Evolutionary conservation across 2,113 vertebrate genomes (phyloP).

Genomic region (Pedionomus torquatus): DNA sequence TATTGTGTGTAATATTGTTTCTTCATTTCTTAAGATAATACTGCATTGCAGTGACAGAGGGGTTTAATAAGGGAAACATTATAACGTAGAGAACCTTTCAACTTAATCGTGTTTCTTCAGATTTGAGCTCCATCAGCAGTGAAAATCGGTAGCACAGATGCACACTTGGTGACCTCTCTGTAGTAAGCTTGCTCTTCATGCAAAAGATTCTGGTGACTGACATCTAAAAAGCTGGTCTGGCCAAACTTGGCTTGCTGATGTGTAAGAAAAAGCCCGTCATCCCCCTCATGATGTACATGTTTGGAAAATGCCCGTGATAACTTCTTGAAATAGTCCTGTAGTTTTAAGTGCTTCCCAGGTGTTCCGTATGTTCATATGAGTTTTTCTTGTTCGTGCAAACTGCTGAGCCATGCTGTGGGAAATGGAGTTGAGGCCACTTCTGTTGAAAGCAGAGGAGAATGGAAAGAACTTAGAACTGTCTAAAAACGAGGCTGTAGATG

Average conservation of each 20-base stretch:
- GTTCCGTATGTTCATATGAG: neutral
- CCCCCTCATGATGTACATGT: fast-evolving
- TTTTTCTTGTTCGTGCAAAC: neutral
- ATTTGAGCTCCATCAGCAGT: neutral
- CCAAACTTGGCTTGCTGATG: neutral
- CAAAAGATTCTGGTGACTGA: fast-evolving
- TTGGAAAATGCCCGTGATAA: neutral
- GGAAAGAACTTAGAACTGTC: neutral
- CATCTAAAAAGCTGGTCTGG: neutral
- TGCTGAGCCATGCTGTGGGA: neutral
- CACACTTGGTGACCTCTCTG: fast-evolving
- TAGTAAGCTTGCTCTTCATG: neutral
- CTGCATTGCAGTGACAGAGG: neutral
- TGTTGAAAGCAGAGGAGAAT: neutral
- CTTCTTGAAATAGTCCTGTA: no score
- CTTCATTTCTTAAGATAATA: neutral
- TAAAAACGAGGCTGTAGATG: neutral
- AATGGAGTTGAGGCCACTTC: neutral
- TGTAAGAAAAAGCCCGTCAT: neutral
- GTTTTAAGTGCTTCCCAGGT: neutral
- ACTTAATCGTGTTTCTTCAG: neutral
- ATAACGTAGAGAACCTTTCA: neutral
- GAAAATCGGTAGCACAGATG: neutral
- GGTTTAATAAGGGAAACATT: neutral
- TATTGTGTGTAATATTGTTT: neutral